These are phyloP conservation scores for Pedetes capensis DNA, from an alignment of 2,113 vertebrate species.

Conservation along the genomic window DNA sequence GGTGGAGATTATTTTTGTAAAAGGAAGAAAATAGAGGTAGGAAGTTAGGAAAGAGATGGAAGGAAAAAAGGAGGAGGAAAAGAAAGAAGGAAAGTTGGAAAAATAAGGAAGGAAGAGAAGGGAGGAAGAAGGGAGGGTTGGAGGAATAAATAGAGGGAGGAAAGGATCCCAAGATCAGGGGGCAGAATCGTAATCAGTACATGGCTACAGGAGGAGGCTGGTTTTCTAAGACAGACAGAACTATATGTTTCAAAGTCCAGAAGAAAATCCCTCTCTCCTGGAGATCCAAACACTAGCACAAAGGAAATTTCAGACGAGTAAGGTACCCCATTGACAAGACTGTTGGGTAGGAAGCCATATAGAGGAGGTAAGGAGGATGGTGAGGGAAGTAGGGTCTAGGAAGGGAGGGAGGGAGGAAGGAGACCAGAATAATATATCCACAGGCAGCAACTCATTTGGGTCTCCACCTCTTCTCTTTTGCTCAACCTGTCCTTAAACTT, in stretches of 20 bases:
- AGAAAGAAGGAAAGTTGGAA: too few species aligned
- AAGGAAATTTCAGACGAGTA: background rate
- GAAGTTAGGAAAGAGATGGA: background rate
- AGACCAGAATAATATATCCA: background rate
- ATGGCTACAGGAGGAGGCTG: too few species aligned
- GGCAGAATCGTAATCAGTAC: too few species aligned
- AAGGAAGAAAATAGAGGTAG: background rate
- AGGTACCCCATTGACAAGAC: background rate
- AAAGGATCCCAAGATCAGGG: background rate
- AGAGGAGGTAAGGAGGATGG: background rate
- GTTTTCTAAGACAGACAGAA: too few species aligned
- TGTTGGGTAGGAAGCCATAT: background rate
- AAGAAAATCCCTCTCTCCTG: too few species aligned
- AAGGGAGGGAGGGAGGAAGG: background rate
- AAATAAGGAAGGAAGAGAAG: background rate
- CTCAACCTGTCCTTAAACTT: background rate
- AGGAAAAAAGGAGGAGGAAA: background rate
- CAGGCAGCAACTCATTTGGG: background rate
- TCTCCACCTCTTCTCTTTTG: background rate
- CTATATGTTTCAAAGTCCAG: too few species aligned
- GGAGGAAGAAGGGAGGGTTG: too few species aligned
- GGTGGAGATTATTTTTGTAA: background rate
- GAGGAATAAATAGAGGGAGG: background rate
- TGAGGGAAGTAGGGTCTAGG: too few species aligned
- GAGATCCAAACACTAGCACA: too few species aligned